Percentiles rank a stretch among this genome's conserved stretches.
Conservation (phyloP, 2,113 vertebrate genomes). For the Larimichthys crocea region DNA sequence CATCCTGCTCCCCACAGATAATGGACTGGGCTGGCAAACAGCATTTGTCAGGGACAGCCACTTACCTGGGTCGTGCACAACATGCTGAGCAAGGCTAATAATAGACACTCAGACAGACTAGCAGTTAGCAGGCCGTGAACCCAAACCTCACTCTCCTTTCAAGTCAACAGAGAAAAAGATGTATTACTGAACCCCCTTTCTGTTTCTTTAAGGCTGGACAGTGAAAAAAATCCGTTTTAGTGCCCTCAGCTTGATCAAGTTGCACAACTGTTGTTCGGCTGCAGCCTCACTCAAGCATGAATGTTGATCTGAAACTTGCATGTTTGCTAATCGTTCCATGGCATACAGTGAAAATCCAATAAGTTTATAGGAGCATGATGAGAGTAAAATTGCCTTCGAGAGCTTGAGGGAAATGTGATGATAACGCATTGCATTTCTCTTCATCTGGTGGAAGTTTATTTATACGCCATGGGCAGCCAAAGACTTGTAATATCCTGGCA, state of each 20-base stretch:
- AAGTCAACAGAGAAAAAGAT: slow-evolving; percentile 72
- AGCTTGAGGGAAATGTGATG: slow-evolving; percentile 44
- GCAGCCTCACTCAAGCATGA: slow-evolving; percentile 3
- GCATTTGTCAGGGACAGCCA: slow-evolving; percentile 81
- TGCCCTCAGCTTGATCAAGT: slow-evolving; percentile 39
- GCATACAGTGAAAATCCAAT: slow-evolving; percentile 43
- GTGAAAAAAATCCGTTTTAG: slow-evolving; percentile 47
- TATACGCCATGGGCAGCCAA: slow-evolving; percentile 14
- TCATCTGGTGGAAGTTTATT: slow-evolving; percentile 50
- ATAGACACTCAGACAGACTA: slow-evolving; percentile 81
- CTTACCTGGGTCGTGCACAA: slow-evolving; percentile 77
- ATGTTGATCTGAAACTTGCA: slow-evolving; percentile 30
- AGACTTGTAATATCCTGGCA: slow-evolving; percentile 42
- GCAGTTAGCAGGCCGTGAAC: slow-evolving; percentile 78
- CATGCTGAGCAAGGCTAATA: slow-evolving; percentile 82
- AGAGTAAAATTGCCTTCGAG: slow-evolving; percentile 45
- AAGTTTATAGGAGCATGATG: slow-evolving; percentile 42
- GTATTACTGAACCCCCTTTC: slow-evolving; percentile 68
- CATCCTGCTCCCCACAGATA: slow-evolving; percentile 77
- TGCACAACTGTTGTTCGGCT: slow-evolving; percentile 5
- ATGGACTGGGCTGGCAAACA: slow-evolving; percentile 80
- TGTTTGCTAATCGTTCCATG: slow-evolving; percentile 45
- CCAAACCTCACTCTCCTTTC: slow-evolving; percentile 69
- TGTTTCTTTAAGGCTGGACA: slow-evolving; percentile 45
- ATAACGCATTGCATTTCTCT: slow-evolving; percentile 41